These are phyloP conservation scores for Phymatocera aterrima DNA, from an alignment of 2,888 invertebrate genomes.

Conservation along the genomic window DNA sequence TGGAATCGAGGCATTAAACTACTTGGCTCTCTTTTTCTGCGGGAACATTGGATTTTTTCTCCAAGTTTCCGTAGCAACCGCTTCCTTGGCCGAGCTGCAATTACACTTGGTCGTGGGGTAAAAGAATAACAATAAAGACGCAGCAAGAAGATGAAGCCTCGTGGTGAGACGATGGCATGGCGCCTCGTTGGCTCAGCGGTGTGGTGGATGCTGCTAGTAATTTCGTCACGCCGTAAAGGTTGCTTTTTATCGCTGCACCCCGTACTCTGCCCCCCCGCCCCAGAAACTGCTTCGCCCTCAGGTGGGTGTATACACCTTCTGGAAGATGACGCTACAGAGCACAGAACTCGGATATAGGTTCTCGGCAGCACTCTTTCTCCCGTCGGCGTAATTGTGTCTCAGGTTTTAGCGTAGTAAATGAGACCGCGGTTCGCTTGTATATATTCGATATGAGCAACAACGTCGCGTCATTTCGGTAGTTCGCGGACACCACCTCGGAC, in stretches of 20 bases:
- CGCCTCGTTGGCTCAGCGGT: conserved; percentile 56
- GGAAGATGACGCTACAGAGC: neutral
- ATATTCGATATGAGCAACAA: conserved; percentile 26
- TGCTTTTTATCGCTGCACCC: conserved; percentile 66
- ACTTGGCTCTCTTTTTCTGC: neutral
- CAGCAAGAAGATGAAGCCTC: conserved; percentile 31
- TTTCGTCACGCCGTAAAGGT: conserved; percentile 70
- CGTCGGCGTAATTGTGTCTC: neutral
- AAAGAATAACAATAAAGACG: conserved; percentile 41
- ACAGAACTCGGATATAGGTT: too few relatives aligned
- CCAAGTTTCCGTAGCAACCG: neutral
- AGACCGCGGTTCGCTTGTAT: conserved; percentile 8
- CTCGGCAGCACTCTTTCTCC: neutral
- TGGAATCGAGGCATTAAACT: neutral
- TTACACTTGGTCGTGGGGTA: conserved; percentile 40
- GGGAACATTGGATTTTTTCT: neutral
- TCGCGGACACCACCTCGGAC: neutral
- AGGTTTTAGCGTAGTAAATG: neutral
- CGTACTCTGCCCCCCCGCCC: conserved; percentile 32
- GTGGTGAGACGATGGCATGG: conserved; percentile 45
- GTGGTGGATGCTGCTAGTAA: conserved; percentile 68
- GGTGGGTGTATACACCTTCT: neutral
- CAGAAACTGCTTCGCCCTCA: neutral
- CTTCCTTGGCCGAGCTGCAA: conserved; percentile 5
- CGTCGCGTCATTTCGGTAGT: neutral